phyloP scores from a whole-genome alignment of 1,140 invertebrate species.

The Drosophila insularis region DNA sequence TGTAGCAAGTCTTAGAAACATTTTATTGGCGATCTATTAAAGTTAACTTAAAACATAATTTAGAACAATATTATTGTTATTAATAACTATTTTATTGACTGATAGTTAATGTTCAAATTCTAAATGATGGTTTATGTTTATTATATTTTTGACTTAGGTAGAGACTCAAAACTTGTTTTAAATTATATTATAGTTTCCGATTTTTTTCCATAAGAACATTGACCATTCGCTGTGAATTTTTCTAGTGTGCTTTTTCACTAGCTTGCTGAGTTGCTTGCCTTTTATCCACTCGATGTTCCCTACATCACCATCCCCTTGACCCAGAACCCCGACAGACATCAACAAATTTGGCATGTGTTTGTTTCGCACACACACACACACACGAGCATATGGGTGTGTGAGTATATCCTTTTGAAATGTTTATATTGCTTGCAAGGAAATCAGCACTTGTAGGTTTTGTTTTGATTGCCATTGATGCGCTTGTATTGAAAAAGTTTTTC shows the following conservation, averaged over 20 bases:
- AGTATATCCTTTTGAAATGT: slow-evolving; percentile 64
- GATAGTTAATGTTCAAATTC: too few relatives aligned
- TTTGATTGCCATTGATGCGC: slow-evolving; percentile 74
- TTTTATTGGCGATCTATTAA: too few relatives aligned
- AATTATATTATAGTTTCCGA: background rate
- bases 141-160: too few relatives aligned
- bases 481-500: slow-evolving; percentile 50
- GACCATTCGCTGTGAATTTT: background rate
- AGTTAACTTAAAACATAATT: too few relatives aligned
- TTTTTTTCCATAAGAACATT: background rate
- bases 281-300: slow-evolving; percentile 1
- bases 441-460: slow-evolving; percentile 71
- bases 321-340: slow-evolving; percentile 33
- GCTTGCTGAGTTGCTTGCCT: background rate
- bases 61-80: too few relatives aligned
- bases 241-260: background rate
- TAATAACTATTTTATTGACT: too few relatives aligned
- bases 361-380: slow-evolving; percentile 19
- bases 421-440: slow-evolving; percentile 74
- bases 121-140: too few relatives aligned
- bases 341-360: slow-evolving; percentile 49
- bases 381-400: slow-evolving; percentile 4
- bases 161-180: too few relatives aligned
- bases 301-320: slow-evolving; percentile 8
- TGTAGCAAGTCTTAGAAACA: too few relatives aligned